Conservation (phyloP, 2,113 vertebrate genomes). For the Ciconia boyciana region DNA sequence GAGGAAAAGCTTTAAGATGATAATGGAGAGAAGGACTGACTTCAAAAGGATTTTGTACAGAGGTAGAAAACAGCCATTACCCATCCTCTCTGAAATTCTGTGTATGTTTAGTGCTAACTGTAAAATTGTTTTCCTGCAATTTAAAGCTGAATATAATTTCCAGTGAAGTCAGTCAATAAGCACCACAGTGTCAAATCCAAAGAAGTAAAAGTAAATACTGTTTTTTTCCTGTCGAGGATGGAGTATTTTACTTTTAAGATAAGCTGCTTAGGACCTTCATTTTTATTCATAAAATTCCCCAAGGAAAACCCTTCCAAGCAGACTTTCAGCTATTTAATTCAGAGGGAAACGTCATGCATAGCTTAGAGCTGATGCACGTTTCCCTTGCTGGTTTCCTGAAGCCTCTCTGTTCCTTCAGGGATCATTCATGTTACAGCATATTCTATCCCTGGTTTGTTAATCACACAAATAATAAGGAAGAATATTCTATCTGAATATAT, state of each 20-base stretch:
- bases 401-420: background rate
- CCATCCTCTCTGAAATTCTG: background rate
- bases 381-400: constrained; percentile 42
- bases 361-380: constrained; percentile 28
- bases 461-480: background rate
- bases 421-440: background rate
- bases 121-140: background rate
- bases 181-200: background rate
- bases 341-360: constrained; percentile 22
- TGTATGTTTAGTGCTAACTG: background rate
- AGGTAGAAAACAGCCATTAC: background rate
- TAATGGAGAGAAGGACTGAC: background rate
- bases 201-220: constrained; percentile 26
- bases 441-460: background rate
- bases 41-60: background rate
- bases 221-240: constrained; percentile 18
- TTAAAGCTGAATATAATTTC: background rate
- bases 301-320: background rate
- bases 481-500: background rate
- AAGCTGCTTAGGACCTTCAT: background rate
- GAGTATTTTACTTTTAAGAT: constrained; percentile 25
- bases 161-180: background rate
- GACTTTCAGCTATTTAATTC: constrained; percentile 22
- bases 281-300: constrained; percentile 16
- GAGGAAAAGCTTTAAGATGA: background rate